Evolutionary conservation across 2,888 invertebrate genomes (phyloP).

Genomic region (Cordilura impudica): DNA sequence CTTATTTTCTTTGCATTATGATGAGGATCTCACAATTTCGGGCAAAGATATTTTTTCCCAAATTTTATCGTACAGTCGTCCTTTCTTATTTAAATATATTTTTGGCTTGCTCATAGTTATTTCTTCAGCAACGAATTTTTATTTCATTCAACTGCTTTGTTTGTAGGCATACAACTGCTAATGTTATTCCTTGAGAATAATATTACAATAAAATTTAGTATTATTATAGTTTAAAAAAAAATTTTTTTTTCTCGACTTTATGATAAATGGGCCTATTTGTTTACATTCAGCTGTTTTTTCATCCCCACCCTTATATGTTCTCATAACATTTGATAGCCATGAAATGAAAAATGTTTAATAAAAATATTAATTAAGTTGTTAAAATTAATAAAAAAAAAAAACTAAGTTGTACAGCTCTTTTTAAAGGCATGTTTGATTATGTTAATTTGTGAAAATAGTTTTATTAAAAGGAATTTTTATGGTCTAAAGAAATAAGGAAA

Average conservation of each 20-base stretch:
- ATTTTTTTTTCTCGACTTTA: neutral
- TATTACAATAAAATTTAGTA: too few relatives aligned
- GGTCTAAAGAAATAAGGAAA: slow-evolving; percentile 3
- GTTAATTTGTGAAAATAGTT: slow-evolving; percentile 2
- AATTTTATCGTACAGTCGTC: too few relatives aligned
- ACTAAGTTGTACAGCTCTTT: neutral
- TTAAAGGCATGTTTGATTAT: neutral
- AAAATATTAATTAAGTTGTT: slow-evolving; percentile 48
- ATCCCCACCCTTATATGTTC: neutral
- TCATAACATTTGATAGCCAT: neutral
- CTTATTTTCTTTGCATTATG: too few relatives aligned
- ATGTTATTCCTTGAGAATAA: too few relatives aligned
- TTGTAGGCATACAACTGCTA: too few relatives aligned
- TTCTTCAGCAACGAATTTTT: too few relatives aligned
- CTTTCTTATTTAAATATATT: too few relatives aligned
- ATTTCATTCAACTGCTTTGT: too few relatives aligned
- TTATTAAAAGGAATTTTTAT: slow-evolving; percentile 20
- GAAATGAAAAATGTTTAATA: slow-evolving; percentile 11
- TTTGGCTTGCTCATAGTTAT: too few relatives aligned
- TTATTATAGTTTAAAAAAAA: too few relatives aligned
- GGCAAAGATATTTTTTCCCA: too few relatives aligned
- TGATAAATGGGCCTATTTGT: slow-evolving; percentile 6
- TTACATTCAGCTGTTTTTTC: slow-evolving; percentile 8
- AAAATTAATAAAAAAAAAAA: slow-evolving; percentile 28
- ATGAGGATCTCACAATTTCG: too few relatives aligned